Conservation (phyloP, 2,888 invertebrate species). For the Stenchaetothrips biformis region DNA sequence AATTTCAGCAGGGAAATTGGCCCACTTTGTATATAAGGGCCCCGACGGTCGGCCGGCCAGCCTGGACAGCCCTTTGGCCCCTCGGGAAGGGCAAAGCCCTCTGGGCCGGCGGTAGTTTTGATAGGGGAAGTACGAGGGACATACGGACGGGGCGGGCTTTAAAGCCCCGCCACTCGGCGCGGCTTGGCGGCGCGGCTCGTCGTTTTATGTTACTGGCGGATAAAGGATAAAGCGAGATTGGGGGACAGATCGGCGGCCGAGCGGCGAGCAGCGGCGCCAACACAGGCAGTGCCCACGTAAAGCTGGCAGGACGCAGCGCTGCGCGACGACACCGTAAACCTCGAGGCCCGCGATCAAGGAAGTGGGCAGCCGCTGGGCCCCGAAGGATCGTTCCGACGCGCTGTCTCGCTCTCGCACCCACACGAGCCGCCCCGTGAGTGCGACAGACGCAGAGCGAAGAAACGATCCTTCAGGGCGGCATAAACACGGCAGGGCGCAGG, state of each 20-base stretch:
- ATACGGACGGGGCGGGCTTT: conserved; percentile 27
- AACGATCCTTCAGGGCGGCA: not conserved
- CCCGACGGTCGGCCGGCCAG: no score
- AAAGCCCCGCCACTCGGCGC: conserved; percentile 19
- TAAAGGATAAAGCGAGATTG: conserved; percentile 25
- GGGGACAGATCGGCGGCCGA: conserved; percentile 27
- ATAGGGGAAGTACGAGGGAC: conserved; percentile 12
- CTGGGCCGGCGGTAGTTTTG: not conserved
- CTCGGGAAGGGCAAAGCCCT: no score
- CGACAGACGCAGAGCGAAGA: not conserved
- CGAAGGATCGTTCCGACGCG: conserved; percentile 23
- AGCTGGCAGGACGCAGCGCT: not conserved
- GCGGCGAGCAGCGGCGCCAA: conserved; percentile 32
- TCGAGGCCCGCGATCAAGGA: not conserved
- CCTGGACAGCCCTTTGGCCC: no score
- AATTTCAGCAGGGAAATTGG: no score
- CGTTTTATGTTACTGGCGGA: conserved; percentile 24
- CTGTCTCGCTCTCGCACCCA: not conserved
- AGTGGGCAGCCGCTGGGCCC: no score
- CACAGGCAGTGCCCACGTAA: conserved; percentile 27
- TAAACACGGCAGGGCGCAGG: not conserved
- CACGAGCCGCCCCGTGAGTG: not conserved
- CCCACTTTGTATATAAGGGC: no score
- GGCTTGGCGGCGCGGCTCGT: not conserved
- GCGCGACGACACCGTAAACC: no score